Evolutionary conservation across 2,797 vertebrate genomes (phyloP), one percentile per base, ranked within the genome.

Genomic region (Sebastes variabilis): DNA sequence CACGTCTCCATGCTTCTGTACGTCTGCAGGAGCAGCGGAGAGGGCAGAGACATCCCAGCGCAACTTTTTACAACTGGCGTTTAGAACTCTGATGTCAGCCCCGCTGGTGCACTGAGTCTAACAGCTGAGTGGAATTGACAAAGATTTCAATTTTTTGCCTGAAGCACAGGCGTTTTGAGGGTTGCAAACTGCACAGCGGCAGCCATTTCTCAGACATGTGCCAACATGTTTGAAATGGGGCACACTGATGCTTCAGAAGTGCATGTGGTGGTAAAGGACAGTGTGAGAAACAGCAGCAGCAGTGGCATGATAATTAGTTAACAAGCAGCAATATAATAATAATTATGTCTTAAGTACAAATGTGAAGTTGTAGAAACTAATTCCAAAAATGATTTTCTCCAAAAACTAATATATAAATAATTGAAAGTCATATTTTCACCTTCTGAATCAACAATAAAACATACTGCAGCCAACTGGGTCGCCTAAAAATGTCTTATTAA

Each of bases 81-180:
- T 66, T 61, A 27, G 65, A 58, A 60, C 70, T 72, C 24, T 86
- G 89, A 84, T 87, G 79, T 78, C 83, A 64, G 71, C 74, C 76
- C 65, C 72, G n/a, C 80, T 55, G 73, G 36, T 70, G 32, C 27
- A 4, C 75, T 18, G 56, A 59, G 80, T 32, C 77, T 77, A 36
- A 88, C 89, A 84, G 76, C 84, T 77, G 20, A 13, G 80, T 79
- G 80, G 80, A 82, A 79, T 70, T 80, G 77, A 91, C 81, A 83
- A 83, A 80, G 81, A 77, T 80, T 88, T 87, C 2, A 12, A 77
- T 60, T 83, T 24, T 79, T 74, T 54, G 89, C 87, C 82, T 72
- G 55, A 66, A 88, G 88, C 82, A 8, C 42, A 27, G 36, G 60
- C 66, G 27, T 89, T 87, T 84, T 83, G 74, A 89, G 81, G 84